Evolutionary conservation across 92 coral and sea anemone genomes (phyloP).

Genomic region (Plumapathes pennacea): DNA sequence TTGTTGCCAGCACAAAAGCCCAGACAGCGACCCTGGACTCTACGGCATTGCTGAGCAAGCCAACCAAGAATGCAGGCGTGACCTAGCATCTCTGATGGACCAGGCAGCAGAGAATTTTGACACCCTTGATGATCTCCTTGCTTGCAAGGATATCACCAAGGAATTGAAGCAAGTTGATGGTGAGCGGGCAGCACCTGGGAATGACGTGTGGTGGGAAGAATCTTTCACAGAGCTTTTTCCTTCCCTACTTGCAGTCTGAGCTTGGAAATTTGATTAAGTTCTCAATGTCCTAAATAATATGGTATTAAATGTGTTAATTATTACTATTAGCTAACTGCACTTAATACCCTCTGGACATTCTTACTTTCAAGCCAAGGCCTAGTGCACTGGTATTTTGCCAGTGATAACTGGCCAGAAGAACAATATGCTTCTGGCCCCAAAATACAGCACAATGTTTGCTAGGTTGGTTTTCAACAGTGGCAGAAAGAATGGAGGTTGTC

Average conservation of each 20-base stretch:
- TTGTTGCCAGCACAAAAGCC: conserved; percentile 55
- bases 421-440: too few species aligned
- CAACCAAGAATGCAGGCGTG: conserved; percentile 38
- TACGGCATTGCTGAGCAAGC: conserved; percentile 10
- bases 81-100: conserved; percentile 60
- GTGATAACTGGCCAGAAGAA: too few species aligned
- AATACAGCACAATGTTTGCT: too few species aligned
- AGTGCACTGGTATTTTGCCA: too few species aligned
- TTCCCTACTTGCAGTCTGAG: conserved; percentile 79
- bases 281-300: too few species aligned
- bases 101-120: conserved; percentile 71
- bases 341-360: too few species aligned
- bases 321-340: too few species aligned
- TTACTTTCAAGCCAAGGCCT: too few species aligned
- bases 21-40: conserved; percentile 36
- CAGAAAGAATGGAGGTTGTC: too few species aligned
- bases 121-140: conserved; percentile 80
- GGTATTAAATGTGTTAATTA: too few species aligned
- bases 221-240: conserved; percentile 92
- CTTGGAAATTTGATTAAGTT: too few species aligned
- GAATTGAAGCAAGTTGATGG: conserved; percentile 68
- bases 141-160: conserved; percentile 60
- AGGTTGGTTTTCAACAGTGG: too few species aligned
- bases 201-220: conserved; percentile 96
- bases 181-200: conserved; percentile 76